A percentile compares a stretch with the other conserved stretches of the same genome.
phyloP scores from a whole-genome alignment of 1,140 invertebrate species.

The Drosophila dunni region DNA sequence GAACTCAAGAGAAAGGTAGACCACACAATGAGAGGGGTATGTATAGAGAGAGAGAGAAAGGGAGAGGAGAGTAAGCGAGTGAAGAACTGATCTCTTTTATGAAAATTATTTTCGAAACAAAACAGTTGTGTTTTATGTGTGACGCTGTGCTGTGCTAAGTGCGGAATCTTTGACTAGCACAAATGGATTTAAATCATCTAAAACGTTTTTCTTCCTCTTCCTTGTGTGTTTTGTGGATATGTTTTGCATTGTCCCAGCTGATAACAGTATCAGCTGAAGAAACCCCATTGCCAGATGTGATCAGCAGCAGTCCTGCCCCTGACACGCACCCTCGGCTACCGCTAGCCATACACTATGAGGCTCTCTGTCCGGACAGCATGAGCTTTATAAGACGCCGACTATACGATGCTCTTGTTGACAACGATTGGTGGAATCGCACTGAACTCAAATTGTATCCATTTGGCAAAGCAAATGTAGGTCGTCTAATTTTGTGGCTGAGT shows the following conservation, averaged over 20 bases:
- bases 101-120: background rate
- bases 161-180: constrained; percentile 19
- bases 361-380: constrained; percentile 78
- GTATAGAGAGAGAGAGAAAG: background rate
- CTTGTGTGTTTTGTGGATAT: constrained; percentile 10
- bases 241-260: constrained; percentile 22
- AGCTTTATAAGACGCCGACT: constrained; percentile 67
- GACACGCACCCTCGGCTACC: constrained; percentile 8
- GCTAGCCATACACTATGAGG: constrained; percentile 75
- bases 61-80: background rate
- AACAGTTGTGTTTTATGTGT: constrained; percentile 62
- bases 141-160: constrained; percentile 48
- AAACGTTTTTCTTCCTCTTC: background rate
- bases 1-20: constrained; percentile 15
- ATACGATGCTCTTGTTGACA: constrained; percentile 51
- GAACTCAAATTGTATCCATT: constrained; percentile 78
- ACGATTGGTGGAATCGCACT: constrained; percentile 59
- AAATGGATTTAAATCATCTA: constrained; percentile 41
- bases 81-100: background rate
- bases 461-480: constrained; percentile 65
- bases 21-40: background rate
- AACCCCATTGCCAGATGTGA: constrained; percentile 14
- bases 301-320: background rate
- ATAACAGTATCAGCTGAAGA: constrained; percentile 15
- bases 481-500: no score